A percentile compares a stretch with the other conserved stretches of the same genome.
Evolutionary conservation across 2,888 invertebrate species (phyloP).

Genomic region (Lasioglossum lativentre): DNA sequence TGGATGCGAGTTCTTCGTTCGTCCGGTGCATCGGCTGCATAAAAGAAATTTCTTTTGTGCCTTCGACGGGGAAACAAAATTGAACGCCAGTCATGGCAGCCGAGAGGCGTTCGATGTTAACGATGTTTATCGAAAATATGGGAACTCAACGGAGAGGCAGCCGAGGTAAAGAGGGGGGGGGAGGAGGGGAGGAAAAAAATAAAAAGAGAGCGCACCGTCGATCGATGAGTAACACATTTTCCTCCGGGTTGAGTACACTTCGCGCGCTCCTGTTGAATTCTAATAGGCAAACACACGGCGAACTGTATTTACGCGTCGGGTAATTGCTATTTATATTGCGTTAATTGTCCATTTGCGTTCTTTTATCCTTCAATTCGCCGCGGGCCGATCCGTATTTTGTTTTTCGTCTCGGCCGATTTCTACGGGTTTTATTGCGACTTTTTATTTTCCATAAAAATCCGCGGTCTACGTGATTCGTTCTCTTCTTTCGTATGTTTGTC

Average conservation of each 20-base stretch:
- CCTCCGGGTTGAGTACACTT: neutral
- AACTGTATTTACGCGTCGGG: neutral
- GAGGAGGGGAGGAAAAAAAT: neutral
- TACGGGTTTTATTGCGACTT: too few species aligned
- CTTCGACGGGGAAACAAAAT: neutral
- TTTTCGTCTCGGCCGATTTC: neutral
- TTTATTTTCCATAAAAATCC: neutral
- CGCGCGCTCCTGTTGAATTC: neutral
- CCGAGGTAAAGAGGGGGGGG: neutral
- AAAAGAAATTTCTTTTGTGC: neutral
- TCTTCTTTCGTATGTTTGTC: neutral
- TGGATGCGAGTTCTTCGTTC: neutral
- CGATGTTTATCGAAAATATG: conserved; percentile 16
- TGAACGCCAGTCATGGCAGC: neutral
- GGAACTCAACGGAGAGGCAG: neutral
- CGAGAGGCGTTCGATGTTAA: conserved; percentile 1
- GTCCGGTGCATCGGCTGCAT: neutral
- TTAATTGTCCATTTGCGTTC: neutral
- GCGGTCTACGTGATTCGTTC: neutral
- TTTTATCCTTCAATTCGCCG: neutral
- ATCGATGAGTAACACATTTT: neutral
- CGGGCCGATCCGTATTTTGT: neutral
- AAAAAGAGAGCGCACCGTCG: neutral
- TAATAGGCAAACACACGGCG: conserved; percentile 6
- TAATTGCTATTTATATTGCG: neutral